Conservation (phyloP, 2,797 vertebrate genomes). For the Tenualosa ilisha region DNA sequence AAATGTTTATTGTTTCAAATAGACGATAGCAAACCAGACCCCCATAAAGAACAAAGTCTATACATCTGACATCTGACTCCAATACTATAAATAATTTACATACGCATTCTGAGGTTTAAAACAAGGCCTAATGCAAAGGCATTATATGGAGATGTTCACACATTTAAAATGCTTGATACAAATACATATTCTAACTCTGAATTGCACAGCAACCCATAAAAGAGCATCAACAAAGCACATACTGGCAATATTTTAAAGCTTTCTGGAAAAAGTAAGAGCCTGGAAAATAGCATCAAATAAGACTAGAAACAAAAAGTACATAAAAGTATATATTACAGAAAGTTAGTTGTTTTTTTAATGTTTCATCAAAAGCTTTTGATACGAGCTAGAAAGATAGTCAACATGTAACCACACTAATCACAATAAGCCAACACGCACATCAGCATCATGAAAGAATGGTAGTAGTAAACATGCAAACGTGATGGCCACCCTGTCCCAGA, state of each 20-base stretch:
- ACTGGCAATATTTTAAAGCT: conserved; percentile 24
- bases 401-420: background rate
- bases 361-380: background rate
- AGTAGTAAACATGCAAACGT: background rate
- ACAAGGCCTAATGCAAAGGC: conserved; percentile 35
- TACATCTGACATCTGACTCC: conserved; percentile 36
- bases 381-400: background rate
- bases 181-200: conserved; percentile 50
- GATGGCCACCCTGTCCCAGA: background rate
- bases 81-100: conserved; percentile 33
- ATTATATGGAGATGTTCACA: conserved; percentile 40
- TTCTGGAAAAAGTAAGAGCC: conserved; percentile 13
- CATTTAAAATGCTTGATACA: conserved; percentile 53
- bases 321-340: conserved; percentile 4
- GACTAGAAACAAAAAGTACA: background rate
- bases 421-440: background rate
- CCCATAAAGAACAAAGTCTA: conserved; percentile 39
- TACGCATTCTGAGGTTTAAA: conserved; percentile 34
- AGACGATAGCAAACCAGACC: background rate
- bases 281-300: conserved; percentile 12
- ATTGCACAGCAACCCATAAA: conserved; percentile 67
- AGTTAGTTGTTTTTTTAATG: background rate
- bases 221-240: conserved; percentile 52
- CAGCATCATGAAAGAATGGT: background rate
- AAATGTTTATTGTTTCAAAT: conserved; percentile 22